These are phyloP conservation scores for Toxonevra muliebris DNA, from an alignment of 2,888 invertebrate genomes.

Conservation along the genomic window DNA sequence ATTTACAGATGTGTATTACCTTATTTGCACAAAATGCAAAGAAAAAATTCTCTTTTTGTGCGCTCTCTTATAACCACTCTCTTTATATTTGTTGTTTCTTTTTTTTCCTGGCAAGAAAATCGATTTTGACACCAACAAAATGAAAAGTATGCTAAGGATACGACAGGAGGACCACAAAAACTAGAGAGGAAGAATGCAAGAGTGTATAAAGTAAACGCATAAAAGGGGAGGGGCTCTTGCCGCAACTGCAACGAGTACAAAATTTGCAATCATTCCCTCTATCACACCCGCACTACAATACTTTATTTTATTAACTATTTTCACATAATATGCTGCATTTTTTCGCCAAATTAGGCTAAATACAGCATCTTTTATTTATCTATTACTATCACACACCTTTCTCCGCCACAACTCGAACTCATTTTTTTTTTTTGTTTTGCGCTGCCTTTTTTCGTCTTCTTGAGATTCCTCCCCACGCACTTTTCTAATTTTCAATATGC, in stretches of 20 bases:
- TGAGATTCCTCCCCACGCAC: no score
- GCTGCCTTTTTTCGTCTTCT: not conserved
- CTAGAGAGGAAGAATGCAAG: slow-evolving; percentile 31
- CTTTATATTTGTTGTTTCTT: not conserved
- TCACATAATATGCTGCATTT: not conserved
- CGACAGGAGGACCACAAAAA: slow-evolving; percentile 3
- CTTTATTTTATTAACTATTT: not conserved
- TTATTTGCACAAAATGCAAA: no score
- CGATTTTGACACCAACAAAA: slow-evolving; percentile 48
- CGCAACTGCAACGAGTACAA: slow-evolving; percentile 42
- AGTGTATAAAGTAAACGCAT: slow-evolving; percentile 36
- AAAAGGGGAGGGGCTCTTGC: slow-evolving; percentile 28
- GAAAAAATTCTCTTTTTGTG: no score
- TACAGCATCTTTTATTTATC: not conserved
- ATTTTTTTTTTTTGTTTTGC: slow-evolving; percentile 43
- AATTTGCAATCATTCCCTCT: slow-evolving; percentile 41
- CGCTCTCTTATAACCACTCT: not conserved
- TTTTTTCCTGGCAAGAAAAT: slow-evolving; percentile 53
- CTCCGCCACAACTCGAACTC: slow-evolving; percentile 58
- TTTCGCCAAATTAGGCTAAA: not conserved
- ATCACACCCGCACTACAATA: no score
- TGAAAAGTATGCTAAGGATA: slow-evolving; percentile 17
- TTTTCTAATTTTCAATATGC: slow-evolving; percentile 25
- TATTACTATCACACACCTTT: slow-evolving; percentile 55
- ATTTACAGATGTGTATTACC: no score